Base-by-base conservation (phyloP, 1,140 invertebrate species). In the Steinernema feltiae region DNA sequence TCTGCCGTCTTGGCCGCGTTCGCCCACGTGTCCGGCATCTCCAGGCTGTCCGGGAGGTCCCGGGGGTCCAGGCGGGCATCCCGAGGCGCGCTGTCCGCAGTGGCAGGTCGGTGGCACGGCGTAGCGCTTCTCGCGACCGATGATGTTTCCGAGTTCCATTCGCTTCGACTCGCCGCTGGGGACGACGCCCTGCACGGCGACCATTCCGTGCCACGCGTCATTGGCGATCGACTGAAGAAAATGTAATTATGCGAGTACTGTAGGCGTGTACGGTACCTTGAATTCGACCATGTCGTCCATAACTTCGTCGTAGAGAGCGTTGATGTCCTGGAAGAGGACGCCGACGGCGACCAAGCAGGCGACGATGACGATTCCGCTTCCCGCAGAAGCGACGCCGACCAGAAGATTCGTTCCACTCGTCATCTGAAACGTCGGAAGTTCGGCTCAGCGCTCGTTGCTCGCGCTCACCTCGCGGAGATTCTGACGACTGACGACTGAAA, bases 261-360 rank as follows among this genome's bases (percentile, higher is more conserved):
- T 7, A 41, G 7, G 7, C 18, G 7, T 18, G 35, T 7, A 41
- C 32, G n/a, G n/a, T 48, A 79, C 78, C 72, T 74, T 79, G 78
- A 79, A 79, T 48, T 79, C 78, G 70, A 70, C 30, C 78, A 79
- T 79, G 31, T 79, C 78, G 31, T 77, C 75, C 78, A 79, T 79
- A n/a, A 79, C 78, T 32, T 77, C 77, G 27, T 79, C 78, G 71
- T 77, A 77, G 63, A 79, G 63, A 48, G 71, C 72, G 77, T 79
- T 79, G 78, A 79, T 79, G 41, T 79, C 78, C 24, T 77, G 48
- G 78, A 78, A 79, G 53, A 79, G 53, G 41, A 35, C 32, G 70
- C 46, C 35, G 15, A 77, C 74, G 41, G 35, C 71, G 32, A 77
- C 31, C 48, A 71, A 75, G 30, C 75, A 77, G 32, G 78, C 78